Percentiles rank a stretch among this genome's conserved stretches.
Evolutionary conservation across 2,113 vertebrate genomes (phyloP).

Genomic region (Himantopus leucocephalus): DNA sequence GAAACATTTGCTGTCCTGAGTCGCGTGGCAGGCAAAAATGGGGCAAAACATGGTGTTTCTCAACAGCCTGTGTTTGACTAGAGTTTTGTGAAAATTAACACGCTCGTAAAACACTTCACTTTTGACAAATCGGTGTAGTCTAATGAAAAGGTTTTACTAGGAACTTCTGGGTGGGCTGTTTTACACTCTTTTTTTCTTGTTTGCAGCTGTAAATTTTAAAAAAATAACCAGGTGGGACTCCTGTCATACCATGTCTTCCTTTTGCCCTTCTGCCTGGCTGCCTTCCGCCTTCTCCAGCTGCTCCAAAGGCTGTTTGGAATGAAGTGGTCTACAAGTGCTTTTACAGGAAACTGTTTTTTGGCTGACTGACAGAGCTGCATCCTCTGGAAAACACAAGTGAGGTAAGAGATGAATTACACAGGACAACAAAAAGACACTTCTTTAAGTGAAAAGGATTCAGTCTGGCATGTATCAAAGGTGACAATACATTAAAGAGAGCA

Average conservation of each 20-base stretch:
- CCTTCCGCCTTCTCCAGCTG: background rate
- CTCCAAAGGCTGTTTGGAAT: background rate
- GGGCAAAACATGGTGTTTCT: background rate
- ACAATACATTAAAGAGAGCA: background rate
- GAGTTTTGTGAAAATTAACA: background rate
- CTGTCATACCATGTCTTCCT: background rate
- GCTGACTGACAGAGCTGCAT: background rate
- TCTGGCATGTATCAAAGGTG: background rate
- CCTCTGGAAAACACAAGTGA: background rate
- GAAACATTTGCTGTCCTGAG: background rate
- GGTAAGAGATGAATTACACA: background rate
- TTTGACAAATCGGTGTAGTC: background rate
- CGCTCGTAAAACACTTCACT: background rate
- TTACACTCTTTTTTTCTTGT: background rate
- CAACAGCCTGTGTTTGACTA: background rate
- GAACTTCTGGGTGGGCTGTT: background rate
- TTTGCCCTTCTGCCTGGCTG: background rate
- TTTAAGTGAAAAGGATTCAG: background rate
- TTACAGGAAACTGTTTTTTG: background rate
- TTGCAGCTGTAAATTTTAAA: background rate
- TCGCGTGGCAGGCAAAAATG: background rate
- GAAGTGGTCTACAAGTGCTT: background rate
- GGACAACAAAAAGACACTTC: background rate
- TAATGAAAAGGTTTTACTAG: background rate
- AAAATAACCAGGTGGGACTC: too few relatives aligned